A percentile compares a stretch with the other conserved stretches of the same genome.
These are phyloP conservation scores for Leptonema lineaticorne DNA, from an alignment of 1,140 invertebrate genomes.

Conservation along the genomic window DNA sequence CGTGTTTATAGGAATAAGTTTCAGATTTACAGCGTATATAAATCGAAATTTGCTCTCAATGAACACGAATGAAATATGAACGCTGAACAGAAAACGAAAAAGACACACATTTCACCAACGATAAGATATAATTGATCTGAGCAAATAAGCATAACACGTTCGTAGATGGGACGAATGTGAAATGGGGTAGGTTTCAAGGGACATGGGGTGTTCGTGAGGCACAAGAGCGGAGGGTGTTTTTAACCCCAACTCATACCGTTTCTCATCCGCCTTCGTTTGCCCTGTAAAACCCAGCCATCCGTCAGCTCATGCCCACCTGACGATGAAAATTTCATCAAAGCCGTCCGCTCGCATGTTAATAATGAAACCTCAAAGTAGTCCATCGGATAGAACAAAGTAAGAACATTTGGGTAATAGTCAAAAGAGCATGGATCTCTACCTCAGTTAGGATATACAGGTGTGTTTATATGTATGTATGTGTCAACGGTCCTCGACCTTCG, in stretches of 20 bases:
- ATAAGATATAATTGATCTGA: conserved; percentile 11
- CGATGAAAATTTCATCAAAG: conserved; percentile 41
- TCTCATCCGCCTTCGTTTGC: neutral
- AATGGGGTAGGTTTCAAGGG: no score
- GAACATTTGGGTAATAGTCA: conserved; percentile 35
- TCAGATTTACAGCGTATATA: no score
- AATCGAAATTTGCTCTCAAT: no score
- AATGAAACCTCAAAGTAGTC: conserved; percentile 38
- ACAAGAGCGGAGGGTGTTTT: no score
- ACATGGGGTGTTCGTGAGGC: neutral
- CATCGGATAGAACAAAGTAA: conserved; percentile 30
- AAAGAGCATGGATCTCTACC: conserved; percentile 22
- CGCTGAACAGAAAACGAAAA: no score
- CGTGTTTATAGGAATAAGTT: no score
- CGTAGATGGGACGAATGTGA: neutral
- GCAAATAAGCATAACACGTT: conserved; percentile 21
- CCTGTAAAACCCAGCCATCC: conserved; percentile 17
- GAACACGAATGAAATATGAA: no score
- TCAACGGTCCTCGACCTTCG: no score
- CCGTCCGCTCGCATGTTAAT: conserved; percentile 36
- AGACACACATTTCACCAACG: neutral
- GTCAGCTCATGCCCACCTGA: conserved; percentile 28
- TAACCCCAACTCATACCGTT: neutral
- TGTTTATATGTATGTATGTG: neutral
- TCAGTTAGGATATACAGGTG: no score